Percentiles rank a stretch among this genome's conserved stretches.
These are phyloP conservation scores for Panopea generosa DNA, from an alignment of 2,888 invertebrate species.

Conservation along the genomic window DNA sequence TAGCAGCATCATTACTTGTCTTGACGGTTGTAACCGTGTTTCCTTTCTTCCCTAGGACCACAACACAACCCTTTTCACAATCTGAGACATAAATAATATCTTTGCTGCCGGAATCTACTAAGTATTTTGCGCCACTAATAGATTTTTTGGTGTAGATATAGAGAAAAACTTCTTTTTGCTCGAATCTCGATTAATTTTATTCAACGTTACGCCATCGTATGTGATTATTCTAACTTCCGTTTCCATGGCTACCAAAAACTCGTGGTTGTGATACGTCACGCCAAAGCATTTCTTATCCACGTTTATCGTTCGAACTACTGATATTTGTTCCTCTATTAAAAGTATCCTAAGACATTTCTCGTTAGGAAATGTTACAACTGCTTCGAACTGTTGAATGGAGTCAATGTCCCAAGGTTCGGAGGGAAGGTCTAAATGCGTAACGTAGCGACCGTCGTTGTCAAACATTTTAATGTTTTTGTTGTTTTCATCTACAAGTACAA, in stretches of 20 bases:
- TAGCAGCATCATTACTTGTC: not conserved
- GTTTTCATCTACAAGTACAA: constrained; percentile 35
- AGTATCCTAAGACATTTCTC: constrained; percentile 2
- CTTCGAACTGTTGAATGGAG: constrained; percentile 25
- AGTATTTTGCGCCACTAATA: not conserved
- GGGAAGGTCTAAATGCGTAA: constrained; percentile 14
- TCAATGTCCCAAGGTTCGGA: constrained; percentile 48
- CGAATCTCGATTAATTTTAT: not conserved
- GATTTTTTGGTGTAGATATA: not conserved
- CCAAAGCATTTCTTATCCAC: not conserved
- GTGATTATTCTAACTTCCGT: not conserved
- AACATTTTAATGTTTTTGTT: constrained; percentile 51
- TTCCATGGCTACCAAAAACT: constrained; percentile 2
- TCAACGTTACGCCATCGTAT: not conserved
- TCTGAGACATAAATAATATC: not conserved
- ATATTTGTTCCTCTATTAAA: not conserved
- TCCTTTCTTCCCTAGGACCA: not conserved
- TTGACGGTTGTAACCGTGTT: not conserved
- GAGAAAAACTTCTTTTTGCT: not conserved
- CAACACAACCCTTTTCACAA: not conserved
- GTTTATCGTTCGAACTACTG: not conserved
- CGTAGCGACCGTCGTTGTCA: constrained; percentile 11
- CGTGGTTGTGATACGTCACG: not conserved
- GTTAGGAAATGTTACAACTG: constrained; percentile 9
- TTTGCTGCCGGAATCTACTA: not conserved